Evolutionary conservation across 2,888 invertebrate genomes (phyloP).

Genomic region (Sphinx pinastri): DNA sequence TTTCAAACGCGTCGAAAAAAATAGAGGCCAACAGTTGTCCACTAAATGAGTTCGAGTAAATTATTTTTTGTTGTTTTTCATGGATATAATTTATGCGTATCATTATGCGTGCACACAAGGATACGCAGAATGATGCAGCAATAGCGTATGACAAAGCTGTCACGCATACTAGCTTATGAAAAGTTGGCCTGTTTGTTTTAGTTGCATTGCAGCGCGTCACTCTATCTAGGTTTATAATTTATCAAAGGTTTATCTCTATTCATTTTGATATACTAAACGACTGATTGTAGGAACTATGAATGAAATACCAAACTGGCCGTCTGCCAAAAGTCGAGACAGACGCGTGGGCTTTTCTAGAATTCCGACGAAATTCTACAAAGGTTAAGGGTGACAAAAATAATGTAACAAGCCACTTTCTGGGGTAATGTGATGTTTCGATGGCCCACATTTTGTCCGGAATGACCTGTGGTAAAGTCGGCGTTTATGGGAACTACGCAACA

Average conservation of each 20-base stretch:
- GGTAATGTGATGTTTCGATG: slow-evolving; percentile 36
- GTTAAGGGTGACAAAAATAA: slow-evolving; percentile 72
- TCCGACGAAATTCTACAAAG: slow-evolving; percentile 56
- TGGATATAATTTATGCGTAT: no score
- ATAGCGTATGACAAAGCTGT: no score
- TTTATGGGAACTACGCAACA: background rate
- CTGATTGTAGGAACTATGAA: slow-evolving; percentile 48
- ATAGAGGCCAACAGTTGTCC: no score
- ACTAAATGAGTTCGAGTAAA: no score
- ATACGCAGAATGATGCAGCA: no score
- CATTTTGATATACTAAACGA: slow-evolving; percentile 36
- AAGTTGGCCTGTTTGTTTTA: no score
- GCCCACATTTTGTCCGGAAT: background rate
- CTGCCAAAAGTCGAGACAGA: slow-evolving; percentile 56
- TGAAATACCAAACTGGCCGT: slow-evolving; percentile 54
- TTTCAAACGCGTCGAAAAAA: no score
- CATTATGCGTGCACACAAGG: no score
- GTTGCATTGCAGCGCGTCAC: no score
- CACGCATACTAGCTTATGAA: no score
- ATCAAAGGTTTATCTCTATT: background rate
- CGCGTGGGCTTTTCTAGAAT: slow-evolving; percentile 52
- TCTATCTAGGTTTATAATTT: no score
- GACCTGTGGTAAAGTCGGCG: background rate
- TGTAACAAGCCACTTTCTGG: slow-evolving; percentile 55
- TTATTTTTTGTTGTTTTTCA: no score